Conservation (phyloP, 2,888 invertebrate species). For the Epistrophella euchroma region DNA sequence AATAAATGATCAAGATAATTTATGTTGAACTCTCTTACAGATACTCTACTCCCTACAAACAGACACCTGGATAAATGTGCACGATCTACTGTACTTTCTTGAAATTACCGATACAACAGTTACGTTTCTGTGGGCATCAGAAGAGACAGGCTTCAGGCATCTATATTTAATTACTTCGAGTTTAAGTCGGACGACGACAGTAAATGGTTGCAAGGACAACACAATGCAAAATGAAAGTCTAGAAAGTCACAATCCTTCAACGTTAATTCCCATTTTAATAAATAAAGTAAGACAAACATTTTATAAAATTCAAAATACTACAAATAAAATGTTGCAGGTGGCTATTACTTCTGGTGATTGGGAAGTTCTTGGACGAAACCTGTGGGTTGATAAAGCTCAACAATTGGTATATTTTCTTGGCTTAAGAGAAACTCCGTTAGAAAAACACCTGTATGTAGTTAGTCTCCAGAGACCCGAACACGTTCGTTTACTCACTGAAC, state of each 20-base stretch:
- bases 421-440: constrained; percentile 94
- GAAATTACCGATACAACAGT: constrained; percentile 84
- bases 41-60: constrained; percentile 85
- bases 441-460: constrained; percentile 95
- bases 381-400: constrained; percentile 93
- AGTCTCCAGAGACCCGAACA: constrained; percentile 89
- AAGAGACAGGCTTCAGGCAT: constrained; percentile 95
- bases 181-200: constrained; percentile 82
- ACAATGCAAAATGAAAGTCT: constrained; percentile 75
- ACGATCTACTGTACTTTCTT: constrained; percentile 94
- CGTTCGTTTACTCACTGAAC: constrained; percentile 90
- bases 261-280: constrained; percentile 86
- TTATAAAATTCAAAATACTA: constrained; percentile 65
- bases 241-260: constrained; percentile 79
- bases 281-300: constrained; percentile 84
- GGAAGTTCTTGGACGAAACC: constrained; percentile 93
- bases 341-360: constrained; percentile 95
- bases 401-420: constrained; percentile 96
- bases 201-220: constrained; percentile 84
- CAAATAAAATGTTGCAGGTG: constrained; percentile 84
- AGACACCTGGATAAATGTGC: constrained; percentile 96
- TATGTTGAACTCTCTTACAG: constrained; percentile 71
- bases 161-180: constrained; percentile 91
- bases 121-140: constrained; percentile 95
- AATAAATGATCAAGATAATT: not conserved